These are phyloP conservation scores for Microhierax caerulescens DNA, from an alignment of 2,797 vertebrate genomes.

Conservation along the genomic window DNA sequence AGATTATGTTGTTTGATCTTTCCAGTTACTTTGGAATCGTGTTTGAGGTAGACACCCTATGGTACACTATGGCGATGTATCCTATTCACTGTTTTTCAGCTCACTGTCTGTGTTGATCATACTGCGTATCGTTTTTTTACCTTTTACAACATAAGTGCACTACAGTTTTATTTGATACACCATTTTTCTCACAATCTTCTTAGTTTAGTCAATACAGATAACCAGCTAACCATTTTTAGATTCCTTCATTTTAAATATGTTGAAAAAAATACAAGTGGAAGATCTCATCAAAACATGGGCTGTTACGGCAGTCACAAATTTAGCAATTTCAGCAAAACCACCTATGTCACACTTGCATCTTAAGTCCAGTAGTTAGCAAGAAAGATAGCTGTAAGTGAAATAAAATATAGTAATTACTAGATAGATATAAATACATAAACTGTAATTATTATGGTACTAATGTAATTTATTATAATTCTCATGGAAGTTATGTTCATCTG, in stretches of 20 bases:
- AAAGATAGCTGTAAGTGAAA: not conserved
- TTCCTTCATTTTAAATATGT: not conserved
- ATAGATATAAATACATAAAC: not conserved
- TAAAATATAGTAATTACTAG: not conserved
- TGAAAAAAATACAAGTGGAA: fast-evolving
- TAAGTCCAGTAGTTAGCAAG: not conserved
- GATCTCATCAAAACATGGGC: not conserved
- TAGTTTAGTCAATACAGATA: not conserved
- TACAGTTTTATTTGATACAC: not conserved
- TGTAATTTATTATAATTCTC: not conserved
- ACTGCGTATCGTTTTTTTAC: constrained; percentile 29
- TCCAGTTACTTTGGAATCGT: not conserved
- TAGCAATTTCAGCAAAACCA: not conserved
- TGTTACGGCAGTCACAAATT: not conserved
- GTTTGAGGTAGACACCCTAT: not conserved
- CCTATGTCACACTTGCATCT: not conserved
- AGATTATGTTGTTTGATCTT: not conserved
- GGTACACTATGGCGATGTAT: not conserved
- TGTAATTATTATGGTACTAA: not conserved
- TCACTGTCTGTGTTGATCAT: not conserved
- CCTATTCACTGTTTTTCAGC: not conserved
- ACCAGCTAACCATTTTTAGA: not conserved
- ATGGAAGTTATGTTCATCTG: not conserved
- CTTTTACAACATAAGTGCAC: not conserved
- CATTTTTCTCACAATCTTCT: not conserved